Conservation (phyloP, 2,113 vertebrate genomes). For the Tyto alba region DNA sequence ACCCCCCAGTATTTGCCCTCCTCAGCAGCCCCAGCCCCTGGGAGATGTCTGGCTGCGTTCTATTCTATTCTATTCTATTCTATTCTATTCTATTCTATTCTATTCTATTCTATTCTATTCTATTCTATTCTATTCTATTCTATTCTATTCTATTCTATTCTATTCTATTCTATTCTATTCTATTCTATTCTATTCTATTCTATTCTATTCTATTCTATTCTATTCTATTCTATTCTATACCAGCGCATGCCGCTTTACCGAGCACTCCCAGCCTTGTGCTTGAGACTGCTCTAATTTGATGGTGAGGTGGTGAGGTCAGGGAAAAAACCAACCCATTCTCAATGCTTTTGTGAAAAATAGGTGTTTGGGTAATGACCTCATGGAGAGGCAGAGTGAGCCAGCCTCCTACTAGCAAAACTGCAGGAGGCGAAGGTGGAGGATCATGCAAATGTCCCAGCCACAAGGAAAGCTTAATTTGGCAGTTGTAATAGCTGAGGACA, state of each 20-base stretch:
- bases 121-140: not conserved
- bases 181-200: not conserved
- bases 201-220: not conserved
- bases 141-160: not conserved
- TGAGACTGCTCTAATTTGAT: not conserved
- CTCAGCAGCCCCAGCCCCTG: not conserved
- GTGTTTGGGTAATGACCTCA: slow-evolving; percentile 27
- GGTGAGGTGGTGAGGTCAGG: not conserved
- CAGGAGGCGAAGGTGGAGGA: not conserved
- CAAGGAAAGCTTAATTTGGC: not conserved
- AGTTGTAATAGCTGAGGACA: slow-evolving; percentile 26
- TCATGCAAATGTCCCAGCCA: slow-evolving; percentile 15
- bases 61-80: not conserved
- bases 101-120: not conserved
- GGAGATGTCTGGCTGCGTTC: not conserved
- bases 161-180: not conserved
- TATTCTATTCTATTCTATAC: not conserved
- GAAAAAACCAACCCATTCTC: not conserved
- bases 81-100: not conserved
- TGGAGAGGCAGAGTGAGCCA: not conserved
- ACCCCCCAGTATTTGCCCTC: not conserved
- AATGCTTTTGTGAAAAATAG: slow-evolving; percentile 6
- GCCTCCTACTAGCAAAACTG: not conserved
- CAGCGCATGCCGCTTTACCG: rapidly evolving
- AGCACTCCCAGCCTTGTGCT: rapidly evolving